Evolutionary conservation across 2,888 invertebrate genomes (phyloP), one percentile per base, ranked within the genome.

Genomic region (Lottia scabra): DNA sequence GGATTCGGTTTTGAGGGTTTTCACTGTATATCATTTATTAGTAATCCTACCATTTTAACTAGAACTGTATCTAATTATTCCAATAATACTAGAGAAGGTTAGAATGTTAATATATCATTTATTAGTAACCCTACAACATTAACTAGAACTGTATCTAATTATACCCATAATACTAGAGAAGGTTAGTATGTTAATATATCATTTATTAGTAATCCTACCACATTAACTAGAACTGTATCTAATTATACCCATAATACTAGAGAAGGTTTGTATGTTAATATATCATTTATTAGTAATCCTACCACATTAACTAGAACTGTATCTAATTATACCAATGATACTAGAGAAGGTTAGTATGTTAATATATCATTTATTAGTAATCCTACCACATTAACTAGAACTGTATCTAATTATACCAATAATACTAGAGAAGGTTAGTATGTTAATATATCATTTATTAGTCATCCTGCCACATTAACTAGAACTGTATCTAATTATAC

Each of bases 101-200:
- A n/a, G 38, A 45, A 87, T 68, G 87, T 88, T 13, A 87, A 81
- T 77, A 87, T 87, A 38, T 78, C 80, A 4, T 81, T 81, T 13
- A 78, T 71, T n/a, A 65, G 68, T 26, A 43, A 73, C 27, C 73
- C 72, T 19, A 75, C 79, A 1, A 71, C 79, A 12, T 74, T 85
- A 43, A 79, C 83, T 4, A 76, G 86, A 23, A 84, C 84, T 66
- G 78, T 83, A 19, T 85, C 86, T 15, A 80, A 84, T 72, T 76
- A 75, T 70, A 75, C 80, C 6, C 79, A 80, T 56, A 72, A 75
- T 19, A 76, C 77, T 63, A 81, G 77, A 74, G 70, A 75, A 72
- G 80, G 79, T 80, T 27, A n/a, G 38, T 66, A 87, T 68, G 87
- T 88, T 13, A 87, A 81, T 77, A 87, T 87, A 38, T 78, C 80